Evolutionary conservation across 2,888 invertebrate genomes (phyloP).

Genomic region (Diarsia mendica): DNA sequence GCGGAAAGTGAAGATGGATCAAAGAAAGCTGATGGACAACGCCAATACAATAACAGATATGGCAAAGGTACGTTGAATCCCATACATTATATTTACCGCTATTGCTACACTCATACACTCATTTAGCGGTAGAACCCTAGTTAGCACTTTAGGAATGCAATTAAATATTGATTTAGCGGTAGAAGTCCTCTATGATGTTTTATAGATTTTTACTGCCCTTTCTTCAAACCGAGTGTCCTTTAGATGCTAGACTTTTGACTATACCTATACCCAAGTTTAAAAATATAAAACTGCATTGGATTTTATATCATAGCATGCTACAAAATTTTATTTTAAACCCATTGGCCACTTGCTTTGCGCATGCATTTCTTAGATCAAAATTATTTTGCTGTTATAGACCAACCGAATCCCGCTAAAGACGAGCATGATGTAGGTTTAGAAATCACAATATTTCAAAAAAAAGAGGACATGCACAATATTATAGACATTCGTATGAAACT

Average conservation of each 20-base stretch:
- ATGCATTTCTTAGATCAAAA: constrained; percentile 63
- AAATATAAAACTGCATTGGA: constrained; percentile 22
- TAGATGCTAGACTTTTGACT: constrained; percentile 23
- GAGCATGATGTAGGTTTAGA: constrained; percentile 63
- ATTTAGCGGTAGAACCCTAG: constrained; percentile 79
- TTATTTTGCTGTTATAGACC: constrained; percentile 36
- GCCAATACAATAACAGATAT: constrained; percentile 99
- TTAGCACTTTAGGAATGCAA: constrained; percentile 72
- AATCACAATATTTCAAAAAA: constrained; percentile 52
- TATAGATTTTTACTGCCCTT: constrained; percentile 11
- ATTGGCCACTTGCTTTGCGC: constrained; percentile 74
- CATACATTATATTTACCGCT: constrained; percentile 64
- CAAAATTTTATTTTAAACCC: constrained; percentile 54
- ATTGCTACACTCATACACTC: constrained; percentile 87
- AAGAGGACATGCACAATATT: constrained; percentile 58
- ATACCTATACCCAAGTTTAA: not conserved
- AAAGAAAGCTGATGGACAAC: constrained; percentile 99
- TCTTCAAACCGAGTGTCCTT: not conserved
- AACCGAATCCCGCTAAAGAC: constrained; percentile 31
- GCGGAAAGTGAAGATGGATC: constrained; percentile 99
- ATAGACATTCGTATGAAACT: constrained; percentile 47
- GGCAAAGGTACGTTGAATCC: constrained; percentile 96
- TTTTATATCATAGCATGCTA: constrained; percentile 57
- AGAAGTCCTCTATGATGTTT: constrained; percentile 34
- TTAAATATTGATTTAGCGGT: constrained; percentile 38